A percentile compares a stretch with the other conserved stretches of the same genome.
Evolutionary conservation across 2,797 vertebrate species (phyloP).

Genomic region (Crocodylus rhombifer): DNA sequence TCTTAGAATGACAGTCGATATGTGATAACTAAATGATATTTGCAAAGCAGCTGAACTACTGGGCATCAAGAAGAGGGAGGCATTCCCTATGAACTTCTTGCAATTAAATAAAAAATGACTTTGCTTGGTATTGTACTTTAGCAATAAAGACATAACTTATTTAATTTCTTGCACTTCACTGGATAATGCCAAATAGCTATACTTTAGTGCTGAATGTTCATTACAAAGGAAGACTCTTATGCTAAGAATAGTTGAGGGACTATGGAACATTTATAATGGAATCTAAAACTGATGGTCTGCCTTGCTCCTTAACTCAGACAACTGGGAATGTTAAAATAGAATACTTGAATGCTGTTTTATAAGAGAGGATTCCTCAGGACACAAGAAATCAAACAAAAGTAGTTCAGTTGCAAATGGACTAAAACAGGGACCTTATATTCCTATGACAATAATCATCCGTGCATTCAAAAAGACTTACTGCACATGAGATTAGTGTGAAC

Average conservation of each 20-base stretch:
- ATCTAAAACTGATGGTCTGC: constrained; percentile 61
- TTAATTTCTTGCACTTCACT: constrained; percentile 85
- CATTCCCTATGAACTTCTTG: not conserved
- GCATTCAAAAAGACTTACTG: constrained; percentile 49
- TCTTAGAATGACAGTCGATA: constrained; percentile 74
- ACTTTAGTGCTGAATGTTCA: constrained; percentile 79
- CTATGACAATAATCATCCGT: constrained; percentile 37
- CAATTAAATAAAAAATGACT: constrained; percentile 69
- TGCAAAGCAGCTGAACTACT: constrained; percentile 60
- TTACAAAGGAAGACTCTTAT: constrained; percentile 65
- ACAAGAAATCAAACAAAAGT: constrained; percentile 55
- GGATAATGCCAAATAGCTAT: constrained; percentile 85
- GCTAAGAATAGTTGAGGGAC: constrained; percentile 59
- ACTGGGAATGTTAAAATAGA: constrained; percentile 77
- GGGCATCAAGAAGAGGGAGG: constrained; percentile 35
- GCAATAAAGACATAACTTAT: constrained; percentile 83
- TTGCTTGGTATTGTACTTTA: constrained; percentile 79
- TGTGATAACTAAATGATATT: constrained; percentile 12
- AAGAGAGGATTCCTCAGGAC: constrained; percentile 80
- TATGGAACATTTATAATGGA: constrained; percentile 61
- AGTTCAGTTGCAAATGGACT: constrained; percentile 67
- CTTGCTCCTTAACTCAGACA: constrained; percentile 72
- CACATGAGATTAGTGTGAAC: constrained; percentile 61
- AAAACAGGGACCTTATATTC: constrained; percentile 59
- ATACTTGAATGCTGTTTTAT: constrained; percentile 83